Base-by-base conservation (phyloP, 1,140 invertebrate species). In the Bombus superbus region DNA sequence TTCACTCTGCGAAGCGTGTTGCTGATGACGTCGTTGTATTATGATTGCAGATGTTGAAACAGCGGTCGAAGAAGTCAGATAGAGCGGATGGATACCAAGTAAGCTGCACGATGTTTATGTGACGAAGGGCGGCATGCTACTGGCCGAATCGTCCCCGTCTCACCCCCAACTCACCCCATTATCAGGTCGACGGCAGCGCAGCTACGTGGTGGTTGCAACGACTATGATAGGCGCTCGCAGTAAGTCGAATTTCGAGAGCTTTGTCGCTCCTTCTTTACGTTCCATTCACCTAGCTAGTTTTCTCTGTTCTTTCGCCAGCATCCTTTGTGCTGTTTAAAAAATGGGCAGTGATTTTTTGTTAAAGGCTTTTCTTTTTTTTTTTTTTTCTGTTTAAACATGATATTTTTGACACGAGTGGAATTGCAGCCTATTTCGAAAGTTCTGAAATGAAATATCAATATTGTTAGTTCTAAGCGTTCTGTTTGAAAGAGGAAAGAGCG, bases 71-170 rank as follows among this genome's bases (percentile, higher is more conserved):
- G 8, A 10, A 83, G 42, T 72, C 40, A 57, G 15, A 35, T 40
- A 25, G 25, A 11, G 22, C 79, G 57, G 18, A 62, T 44, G n/a
- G 25, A 35, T 35, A 76, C n/a, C 28, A 42, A 75, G 32, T 22
- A 68, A n/a, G 59, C 66, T 71, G 28, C 66, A 35, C 81, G 71
- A 88, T 64, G 87, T 88, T 91, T 62, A 91, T 82, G 81, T 87
- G 77, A 90, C 87, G 90, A 91, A 82, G 87, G 88, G 86, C 90
- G 81, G 90, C 92, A 92, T 92, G 92, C 92, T 88, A 93, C 92
- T 93, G 91, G 85, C 85, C 77, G 75, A 86, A 88, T 86, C 87
- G 81, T 68, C 83, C 92, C 89, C 77, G 86, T 86, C 86, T 87
- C 86, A 75, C 84, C 71, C 81, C 69, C 80, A 64, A 86, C 81